Base-by-base conservation (phyloP, 2,113 vertebrate species). In the Oryzias celebensis region DNA sequence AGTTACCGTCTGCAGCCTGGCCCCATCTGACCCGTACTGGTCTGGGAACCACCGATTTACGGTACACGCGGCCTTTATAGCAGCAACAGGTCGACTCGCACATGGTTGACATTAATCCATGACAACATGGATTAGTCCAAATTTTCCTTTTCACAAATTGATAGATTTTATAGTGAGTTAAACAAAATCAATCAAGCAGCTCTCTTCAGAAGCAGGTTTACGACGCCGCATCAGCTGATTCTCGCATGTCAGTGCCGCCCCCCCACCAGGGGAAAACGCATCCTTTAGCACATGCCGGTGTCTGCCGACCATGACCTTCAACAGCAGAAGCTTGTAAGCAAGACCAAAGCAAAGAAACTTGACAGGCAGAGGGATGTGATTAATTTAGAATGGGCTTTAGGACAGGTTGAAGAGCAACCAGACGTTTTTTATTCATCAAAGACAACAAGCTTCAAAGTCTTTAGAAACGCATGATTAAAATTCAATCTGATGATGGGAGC, bases 311-410 rank as follows among this genome's bases (percentile, higher is more conserved):
- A 4, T 5, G 26, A 28, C 5, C 7, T 28, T 28, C 26, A 28
- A 28, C 26, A 58, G 58, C 50, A 55, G 57, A 60, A 68, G 26
- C 42, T 6, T 46, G 41, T 7, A 55, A 42, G 46, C 65, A 15
- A 16, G 46, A 42, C 41, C 22, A 61, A 72, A 65, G 57, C 56
- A 4, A 50, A 4, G 26, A 59, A 63, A 20, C 20, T 20, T 20
- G 22, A 58, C 47, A 5, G n/a, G 47, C 52, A 28, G 52, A 8
- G 31, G 24, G 14, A 41, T 47, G 51, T 67, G 13, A 58, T 28
- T 70, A 73, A 68, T 71, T 73, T 54, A 76, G 68, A 66, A 65
- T 65, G 23, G 65, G 75, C 75, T 71, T 62, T 45, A 71, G 62
- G 71, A 73, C 59, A 64, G 64, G 49, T 73, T 79, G 68, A 71